Base-by-base conservation (phyloP, 2,888 invertebrate genomes). In the Yponomeuta sedellus region DNA sequence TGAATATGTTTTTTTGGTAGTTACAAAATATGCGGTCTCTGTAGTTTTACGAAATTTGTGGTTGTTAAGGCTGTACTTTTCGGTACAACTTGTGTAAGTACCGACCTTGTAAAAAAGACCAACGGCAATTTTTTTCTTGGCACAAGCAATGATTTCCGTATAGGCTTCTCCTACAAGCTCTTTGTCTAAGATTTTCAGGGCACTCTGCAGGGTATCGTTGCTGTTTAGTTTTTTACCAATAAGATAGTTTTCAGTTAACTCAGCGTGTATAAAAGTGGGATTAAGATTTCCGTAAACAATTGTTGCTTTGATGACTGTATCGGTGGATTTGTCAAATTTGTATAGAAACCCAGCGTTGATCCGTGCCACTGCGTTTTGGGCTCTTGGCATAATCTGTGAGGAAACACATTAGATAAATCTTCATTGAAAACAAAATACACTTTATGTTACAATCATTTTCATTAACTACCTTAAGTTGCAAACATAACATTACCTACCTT, bases 291-390 rank as follows among this genome's bases (percentile, higher is more conserved):
- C 94, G 71, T 88, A 94, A 0, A 94, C 92, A 40, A 95, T 86
- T 19, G 83, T 81, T 0, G 93, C 93, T 39, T 79, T 79, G 52
- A 80, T 74, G 0, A 93, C 77, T 40, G 85, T 77, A 68, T 85
- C 72, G 68, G 83, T 76, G 63, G 85, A 75, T 72, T 76, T 72
- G 65, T 86, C 74, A 22, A 95, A 74, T 77, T 93, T 92, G 66
- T 94, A 91, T 0, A 94, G 77, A 74, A 96, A 95, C 3, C 94
- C 96, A 22, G 94, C 94, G 73, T 96, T 96, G 0, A 96, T 94
- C 64, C 94, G 92, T 0, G 96, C 96, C 74, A 95, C 95, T 0
- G 95, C 93, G 75, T 94, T 95, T 85, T 95, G 95, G 0, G 94
- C 92, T 68, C 95, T 85, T 0, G 94, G 93, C 93, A 94, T 95